These are phyloP conservation scores for Heliconius hewitsoni DNA, from an alignment of 1,140 invertebrate genomes.

Conservation along the genomic window DNA sequence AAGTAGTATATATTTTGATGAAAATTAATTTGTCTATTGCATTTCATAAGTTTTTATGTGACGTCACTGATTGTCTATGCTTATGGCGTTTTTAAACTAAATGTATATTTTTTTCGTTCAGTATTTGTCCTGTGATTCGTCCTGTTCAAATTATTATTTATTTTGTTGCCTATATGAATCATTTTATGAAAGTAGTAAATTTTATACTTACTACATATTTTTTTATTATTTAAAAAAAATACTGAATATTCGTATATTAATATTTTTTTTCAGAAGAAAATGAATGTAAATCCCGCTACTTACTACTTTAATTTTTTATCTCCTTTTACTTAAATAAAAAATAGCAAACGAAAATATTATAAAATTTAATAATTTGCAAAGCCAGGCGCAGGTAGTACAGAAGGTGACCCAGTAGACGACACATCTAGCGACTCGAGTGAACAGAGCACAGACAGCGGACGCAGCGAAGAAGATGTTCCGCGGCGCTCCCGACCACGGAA, in stretches of 20 bases:
- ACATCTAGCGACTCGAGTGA: conserved; percentile 62
- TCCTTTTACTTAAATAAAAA: too few relatives aligned
- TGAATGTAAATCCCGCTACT: too few relatives aligned
- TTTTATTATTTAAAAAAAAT: too few relatives aligned
- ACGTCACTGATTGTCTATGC: neutral
- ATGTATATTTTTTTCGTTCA: neutral
- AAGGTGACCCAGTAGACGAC: conserved; percentile 44
- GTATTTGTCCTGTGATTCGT: conserved; percentile 20
- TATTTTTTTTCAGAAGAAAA: too few relatives aligned
- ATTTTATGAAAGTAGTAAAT: neutral
- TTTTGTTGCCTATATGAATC: neutral
- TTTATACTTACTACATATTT: too few relatives aligned
- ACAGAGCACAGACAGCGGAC: conserved; percentile 60
- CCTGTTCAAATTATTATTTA: neutral
- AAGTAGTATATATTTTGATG: neutral
- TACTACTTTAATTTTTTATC: too few relatives aligned
- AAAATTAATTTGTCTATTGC: neutral
- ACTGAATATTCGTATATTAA: too few relatives aligned
- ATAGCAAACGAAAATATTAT: neutral
- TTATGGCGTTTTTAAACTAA: neutral
- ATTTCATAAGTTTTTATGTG: neutral
- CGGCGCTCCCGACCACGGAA: conserved; percentile 37
- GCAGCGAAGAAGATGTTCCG: conserved; percentile 63
- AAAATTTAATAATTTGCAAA: conserved; percentile 42
- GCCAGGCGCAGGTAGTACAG: conserved; percentile 59